A percentile compares a stretch with the other conserved stretches of the same genome.
Conservation (phyloP, 2,113 vertebrate genomes). For the Protomyctophum bolini region DNA sequence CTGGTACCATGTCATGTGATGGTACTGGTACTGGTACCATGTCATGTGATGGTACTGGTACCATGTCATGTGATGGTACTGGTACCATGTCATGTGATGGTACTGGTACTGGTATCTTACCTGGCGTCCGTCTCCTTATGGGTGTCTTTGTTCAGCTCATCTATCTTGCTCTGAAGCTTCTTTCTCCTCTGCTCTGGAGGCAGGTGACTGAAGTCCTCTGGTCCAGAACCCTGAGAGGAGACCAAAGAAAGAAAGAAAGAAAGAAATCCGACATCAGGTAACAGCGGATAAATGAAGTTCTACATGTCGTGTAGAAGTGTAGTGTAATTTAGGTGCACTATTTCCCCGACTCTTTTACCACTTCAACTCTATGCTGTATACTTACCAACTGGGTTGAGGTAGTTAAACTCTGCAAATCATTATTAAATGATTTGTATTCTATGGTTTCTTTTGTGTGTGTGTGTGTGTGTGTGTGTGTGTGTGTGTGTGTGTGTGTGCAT, state of each 20-base stretch:
- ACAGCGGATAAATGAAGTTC: too few species aligned
- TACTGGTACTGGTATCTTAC: slow-evolving; percentile 67
- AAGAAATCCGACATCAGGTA: background rate
- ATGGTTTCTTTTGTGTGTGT: too few species aligned
- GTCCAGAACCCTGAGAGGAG: slow-evolving; percentile 86
- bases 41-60: too few species aligned
- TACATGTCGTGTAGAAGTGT: background rate
- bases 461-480: too few species aligned
- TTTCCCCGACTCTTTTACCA: slow-evolving; percentile 19
- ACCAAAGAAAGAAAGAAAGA: background rate
- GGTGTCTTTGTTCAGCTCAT: slow-evolving; percentile 93
- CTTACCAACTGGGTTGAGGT: too few species aligned
- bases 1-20: too few species aligned
- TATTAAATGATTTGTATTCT: too few species aligned
- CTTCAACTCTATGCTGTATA: too few species aligned
- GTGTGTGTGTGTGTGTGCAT: too few species aligned
- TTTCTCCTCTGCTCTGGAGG: slow-evolving; percentile 97
- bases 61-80: too few species aligned
- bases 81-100: too few species aligned
- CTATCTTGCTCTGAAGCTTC: slow-evolving; percentile 94
- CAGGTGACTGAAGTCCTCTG: slow-evolving; percentile 97
- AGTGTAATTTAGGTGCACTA: slow-evolving; percentile 40
- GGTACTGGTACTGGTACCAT: background rate
- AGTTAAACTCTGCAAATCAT: too few species aligned
- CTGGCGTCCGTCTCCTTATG: slow-evolving; percentile 96